Evolutionary conservation across 1,140 invertebrate genomes (phyloP).

Genomic region (Diorhabda sublineata): DNA sequence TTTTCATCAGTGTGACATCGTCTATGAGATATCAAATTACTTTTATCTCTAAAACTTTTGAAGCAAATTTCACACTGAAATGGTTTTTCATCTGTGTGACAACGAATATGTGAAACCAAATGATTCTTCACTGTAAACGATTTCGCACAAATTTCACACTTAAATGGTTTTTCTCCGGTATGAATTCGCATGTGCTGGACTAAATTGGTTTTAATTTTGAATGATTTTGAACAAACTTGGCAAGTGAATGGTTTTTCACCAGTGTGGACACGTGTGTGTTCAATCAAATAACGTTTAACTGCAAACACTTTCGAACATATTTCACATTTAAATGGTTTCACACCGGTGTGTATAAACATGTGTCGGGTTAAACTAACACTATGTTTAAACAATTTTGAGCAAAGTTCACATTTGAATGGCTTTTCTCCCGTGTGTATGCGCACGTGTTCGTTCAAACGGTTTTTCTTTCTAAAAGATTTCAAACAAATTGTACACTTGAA

Average conservation of each 20-base stretch:
- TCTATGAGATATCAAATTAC: constrained; percentile 3
- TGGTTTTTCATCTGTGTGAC: background rate
- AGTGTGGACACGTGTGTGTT: background rate
- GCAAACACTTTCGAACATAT: constrained; percentile 1
- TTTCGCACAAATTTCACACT: background rate
- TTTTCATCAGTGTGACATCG: background rate
- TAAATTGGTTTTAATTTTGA: background rate
- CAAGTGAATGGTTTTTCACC: background rate
- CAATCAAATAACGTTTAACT: background rate
- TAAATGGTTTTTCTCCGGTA: background rate
- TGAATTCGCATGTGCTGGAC: background rate
- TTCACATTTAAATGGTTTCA: background rate
- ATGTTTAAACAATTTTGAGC: background rate
- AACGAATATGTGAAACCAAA: background rate
- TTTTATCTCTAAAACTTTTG: background rate
- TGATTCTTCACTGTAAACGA: background rate
- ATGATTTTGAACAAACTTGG: background rate
- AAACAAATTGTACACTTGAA: constrained; percentile 2
- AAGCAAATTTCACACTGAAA: constrained; percentile 4
- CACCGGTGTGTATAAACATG: background rate
- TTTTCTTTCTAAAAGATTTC: background rate
- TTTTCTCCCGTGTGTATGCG: too few species aligned
- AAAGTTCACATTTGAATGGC: background rate
- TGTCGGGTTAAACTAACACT: background rate
- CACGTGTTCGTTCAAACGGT: background rate